A percentile compares a stretch with the other conserved stretches of the same genome.
Conservation (phyloP, 2,797 vertebrate species). For the Chloroceryle inda region DNA sequence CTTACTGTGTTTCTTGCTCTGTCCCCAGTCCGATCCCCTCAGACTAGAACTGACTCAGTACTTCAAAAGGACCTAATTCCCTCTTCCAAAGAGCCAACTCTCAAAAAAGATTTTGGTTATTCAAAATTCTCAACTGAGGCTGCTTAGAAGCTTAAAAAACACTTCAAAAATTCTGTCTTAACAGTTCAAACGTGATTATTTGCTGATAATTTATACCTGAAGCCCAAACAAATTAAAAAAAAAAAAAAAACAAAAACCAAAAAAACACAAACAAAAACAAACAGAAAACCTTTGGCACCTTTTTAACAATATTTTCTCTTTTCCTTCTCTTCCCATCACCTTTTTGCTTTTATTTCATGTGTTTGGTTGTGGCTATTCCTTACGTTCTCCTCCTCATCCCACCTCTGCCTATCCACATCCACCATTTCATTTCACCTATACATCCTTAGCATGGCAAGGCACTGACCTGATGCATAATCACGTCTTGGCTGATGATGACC, state of each 20-base stretch:
- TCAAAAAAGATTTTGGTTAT: not conserved
- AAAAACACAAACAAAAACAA: not conserved
- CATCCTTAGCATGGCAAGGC: conserved; percentile 98
- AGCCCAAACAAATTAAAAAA: conserved; percentile 45
- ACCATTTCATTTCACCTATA: conserved; percentile 82
- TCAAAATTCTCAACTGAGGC: conserved; percentile 16
- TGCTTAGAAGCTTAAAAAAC: conserved; percentile 4
- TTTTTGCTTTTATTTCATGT: conserved; percentile 85
- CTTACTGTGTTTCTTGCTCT: conserved; percentile 39
- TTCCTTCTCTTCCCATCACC: conserved; percentile 87
- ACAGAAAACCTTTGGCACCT: conserved; percentile 70
- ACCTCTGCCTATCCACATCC: conserved; percentile 83
- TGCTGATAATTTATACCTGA: conserved; percentile 58
- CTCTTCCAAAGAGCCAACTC: conserved; percentile 6
- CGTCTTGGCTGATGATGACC: conserved; percentile 96
- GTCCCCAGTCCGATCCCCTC: not conserved
- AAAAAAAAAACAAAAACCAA: not conserved
- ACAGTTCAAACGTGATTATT: conserved; percentile 11
- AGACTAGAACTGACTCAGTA: not conserved
- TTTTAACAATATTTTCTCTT: conserved; percentile 87
- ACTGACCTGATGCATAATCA: conserved; percentile 99
- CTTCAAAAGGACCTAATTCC: not conserved
- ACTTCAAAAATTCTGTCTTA: conserved; percentile 42
- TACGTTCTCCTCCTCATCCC: conserved; percentile 78
- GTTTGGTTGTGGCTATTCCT: conserved; percentile 89